These are phyloP conservation scores for Heliocidaris erythrogramma DNA, from an alignment of 35 echinoderm and acorn worm species.

Conservation along the genomic window DNA sequence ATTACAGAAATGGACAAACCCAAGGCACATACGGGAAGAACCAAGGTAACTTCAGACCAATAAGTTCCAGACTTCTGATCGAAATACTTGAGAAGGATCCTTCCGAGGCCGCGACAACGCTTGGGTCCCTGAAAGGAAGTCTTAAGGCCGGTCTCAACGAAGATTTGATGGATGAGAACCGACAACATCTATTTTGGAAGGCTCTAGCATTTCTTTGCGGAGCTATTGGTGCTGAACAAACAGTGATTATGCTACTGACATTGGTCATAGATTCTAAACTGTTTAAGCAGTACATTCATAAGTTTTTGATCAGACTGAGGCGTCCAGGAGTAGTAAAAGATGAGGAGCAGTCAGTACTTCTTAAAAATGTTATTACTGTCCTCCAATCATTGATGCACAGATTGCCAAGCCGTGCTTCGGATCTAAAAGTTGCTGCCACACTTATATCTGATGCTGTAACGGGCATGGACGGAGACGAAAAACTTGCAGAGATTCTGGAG, in stretches of 20 bases:
- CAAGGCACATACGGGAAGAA: not conserved
- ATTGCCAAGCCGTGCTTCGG: conserved; percentile 30
- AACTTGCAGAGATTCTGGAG: not conserved
- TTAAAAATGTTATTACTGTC: conserved; percentile 1
- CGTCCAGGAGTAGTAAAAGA: not conserved
- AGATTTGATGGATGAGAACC: not conserved
- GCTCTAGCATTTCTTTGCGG: conserved; percentile 30
- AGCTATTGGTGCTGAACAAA: conserved; percentile 28
- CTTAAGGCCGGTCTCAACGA: conserved; percentile 44
- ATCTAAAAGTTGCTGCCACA: conserved; percentile 33
- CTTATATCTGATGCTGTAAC: conserved; percentile 41
- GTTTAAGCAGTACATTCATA: not conserved
- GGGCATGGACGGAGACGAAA: not conserved
- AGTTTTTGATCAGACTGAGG: not conserved
- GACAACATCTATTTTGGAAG: conserved; percentile 22
- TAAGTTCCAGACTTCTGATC: conserved; percentile 5
- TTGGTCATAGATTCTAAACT: not conserved
- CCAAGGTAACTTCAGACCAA: not conserved
- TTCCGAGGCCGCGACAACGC: not conserved
- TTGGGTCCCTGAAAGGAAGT: conserved; percentile 23
- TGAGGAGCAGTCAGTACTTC: not conserved
- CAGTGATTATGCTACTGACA: conserved; percentile 22
- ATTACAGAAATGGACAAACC: not conserved
- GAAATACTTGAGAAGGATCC: conserved; percentile 35
- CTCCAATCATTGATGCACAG: conserved; percentile 31